These are phyloP conservation scores for Pardosa pseudoannulata DNA, from an alignment of 2,888 invertebrate species.

Conservation along the genomic window DNA sequence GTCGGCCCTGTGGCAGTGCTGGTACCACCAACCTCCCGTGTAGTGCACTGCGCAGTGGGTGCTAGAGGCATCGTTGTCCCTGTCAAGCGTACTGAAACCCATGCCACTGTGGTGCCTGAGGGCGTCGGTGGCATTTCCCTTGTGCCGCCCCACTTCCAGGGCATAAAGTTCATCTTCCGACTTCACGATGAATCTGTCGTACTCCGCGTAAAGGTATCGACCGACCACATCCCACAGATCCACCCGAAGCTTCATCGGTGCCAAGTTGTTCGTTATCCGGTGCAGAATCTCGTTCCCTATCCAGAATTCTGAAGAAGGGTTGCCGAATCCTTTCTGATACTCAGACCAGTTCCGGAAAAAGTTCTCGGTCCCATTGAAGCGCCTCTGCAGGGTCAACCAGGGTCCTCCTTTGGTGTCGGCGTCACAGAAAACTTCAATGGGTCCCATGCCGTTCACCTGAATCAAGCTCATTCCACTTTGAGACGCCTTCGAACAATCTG, in stretches of 20 bases:
- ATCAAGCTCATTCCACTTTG: conserved; percentile 56
- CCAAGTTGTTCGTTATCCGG: conserved; percentile 83
- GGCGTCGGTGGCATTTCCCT: conserved; percentile 92
- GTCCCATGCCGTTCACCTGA: conserved; percentile 23
- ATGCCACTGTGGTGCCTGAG: conserved; percentile 92
- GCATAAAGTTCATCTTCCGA: conserved; percentile 75
- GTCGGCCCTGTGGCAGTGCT: conserved; percentile 95
- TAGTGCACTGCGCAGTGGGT: conserved; percentile 95
- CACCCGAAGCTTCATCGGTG: conserved; percentile 86
- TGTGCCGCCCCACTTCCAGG: conserved; percentile 85
- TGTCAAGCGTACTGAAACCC: conserved; percentile 93
- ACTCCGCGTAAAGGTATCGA: conserved; percentile 84
- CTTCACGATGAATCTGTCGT: conserved; percentile 75
- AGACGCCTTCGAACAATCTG: conserved; percentile 55
- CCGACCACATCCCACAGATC: conserved; percentile 92
- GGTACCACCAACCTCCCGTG: conserved; percentile 98
- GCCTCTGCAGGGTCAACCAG: conserved; percentile 56
- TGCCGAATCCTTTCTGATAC: conserved; percentile 85
- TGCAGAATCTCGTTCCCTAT: conserved; percentile 90
- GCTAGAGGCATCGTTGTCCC: conserved; percentile 89
- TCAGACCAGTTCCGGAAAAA: conserved; percentile 84
- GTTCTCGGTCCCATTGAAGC: conserved; percentile 52
- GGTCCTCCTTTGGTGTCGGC: conserved; percentile 10
- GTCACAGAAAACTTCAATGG: conserved; percentile 60
- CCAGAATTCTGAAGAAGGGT: conserved; percentile 84